phyloP scores from a whole-genome alignment of 2,797 vertebrate species.

The Pteronotus mesoamericanus region DNA sequence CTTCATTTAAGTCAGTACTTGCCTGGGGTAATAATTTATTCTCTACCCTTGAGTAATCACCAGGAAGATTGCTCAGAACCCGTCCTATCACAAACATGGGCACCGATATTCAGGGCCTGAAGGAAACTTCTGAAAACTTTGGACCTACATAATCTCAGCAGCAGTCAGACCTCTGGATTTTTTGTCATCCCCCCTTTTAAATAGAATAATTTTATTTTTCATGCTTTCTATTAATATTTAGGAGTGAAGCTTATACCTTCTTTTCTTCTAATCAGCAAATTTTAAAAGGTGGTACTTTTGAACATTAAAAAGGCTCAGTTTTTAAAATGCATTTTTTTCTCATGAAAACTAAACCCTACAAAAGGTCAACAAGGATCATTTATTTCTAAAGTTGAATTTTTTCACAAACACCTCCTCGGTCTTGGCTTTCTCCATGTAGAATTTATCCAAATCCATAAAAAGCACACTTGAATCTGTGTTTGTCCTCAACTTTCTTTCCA shows the following conservation, averaged over 20 bases:
- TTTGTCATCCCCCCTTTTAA: neutral
- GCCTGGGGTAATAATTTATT: conserved; percentile 76
- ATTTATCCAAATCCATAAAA: neutral
- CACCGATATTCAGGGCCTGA: conserved; percentile 45
- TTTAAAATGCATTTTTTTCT: neutral
- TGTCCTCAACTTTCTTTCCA: neutral
- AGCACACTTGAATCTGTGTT: neutral
- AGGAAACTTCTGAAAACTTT: conserved; percentile 58
- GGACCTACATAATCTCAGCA: conserved; percentile 38
- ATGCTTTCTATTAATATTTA: neutral
- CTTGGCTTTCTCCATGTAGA: neutral
- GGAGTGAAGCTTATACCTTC: neutral
- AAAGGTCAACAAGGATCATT: neutral
- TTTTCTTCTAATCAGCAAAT: neutral
- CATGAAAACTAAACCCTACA: neutral
- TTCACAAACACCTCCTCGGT: neutral
- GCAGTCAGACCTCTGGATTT: conserved; percentile 25
- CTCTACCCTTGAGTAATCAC: conserved; percentile 72
- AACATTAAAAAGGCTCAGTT: neutral
- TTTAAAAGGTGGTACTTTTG: neutral
- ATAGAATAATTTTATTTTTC: neutral
- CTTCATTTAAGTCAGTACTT: conserved; percentile 73
- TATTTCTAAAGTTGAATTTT: conserved; percentile 1
- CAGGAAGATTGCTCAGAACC: conserved; percentile 68
- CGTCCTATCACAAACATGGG: conserved; percentile 50